These are phyloP conservation scores for Ernsta delagoae DNA, from an alignment of 2,888 invertebrate species.

Conservation along the genomic window DNA sequence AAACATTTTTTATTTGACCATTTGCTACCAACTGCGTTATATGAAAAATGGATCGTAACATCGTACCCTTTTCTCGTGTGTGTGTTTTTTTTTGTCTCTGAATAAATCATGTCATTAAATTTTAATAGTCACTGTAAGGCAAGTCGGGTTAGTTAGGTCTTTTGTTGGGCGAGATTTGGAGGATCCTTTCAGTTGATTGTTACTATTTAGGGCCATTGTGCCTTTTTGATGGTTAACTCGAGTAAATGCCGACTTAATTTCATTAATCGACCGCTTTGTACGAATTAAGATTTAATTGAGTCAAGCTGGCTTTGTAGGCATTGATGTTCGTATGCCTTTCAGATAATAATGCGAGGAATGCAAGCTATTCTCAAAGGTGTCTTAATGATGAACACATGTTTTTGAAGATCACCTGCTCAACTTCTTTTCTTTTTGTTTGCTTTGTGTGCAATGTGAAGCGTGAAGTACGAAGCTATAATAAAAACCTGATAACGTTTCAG, in stretches of 20 bases:
- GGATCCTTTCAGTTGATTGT: conserved; percentile 79
- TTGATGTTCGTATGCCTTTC: conserved; percentile 58
- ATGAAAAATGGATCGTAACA: conserved; percentile 84
- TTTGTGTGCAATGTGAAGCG: too few species aligned
- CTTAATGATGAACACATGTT: conserved; percentile 74
- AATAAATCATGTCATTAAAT: conserved; percentile 85
- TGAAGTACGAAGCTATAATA: too few species aligned
- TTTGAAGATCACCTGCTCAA: conserved; percentile 61
- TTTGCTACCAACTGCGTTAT: conserved; percentile 85
- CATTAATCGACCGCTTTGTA: conserved; percentile 83
- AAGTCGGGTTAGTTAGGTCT: conserved; percentile 78
- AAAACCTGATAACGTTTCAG: too few species aligned
- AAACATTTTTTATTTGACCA: conserved; percentile 83
- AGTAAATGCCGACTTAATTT: conserved; percentile 84
- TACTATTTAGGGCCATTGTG: conserved; percentile 80
- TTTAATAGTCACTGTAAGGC: conserved; percentile 82
- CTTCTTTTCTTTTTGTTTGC: conserved; percentile 46
- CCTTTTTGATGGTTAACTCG: conserved; percentile 73
- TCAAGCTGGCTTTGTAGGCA: conserved; percentile 67
- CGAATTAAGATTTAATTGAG: conserved; percentile 84
- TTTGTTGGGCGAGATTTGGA: conserved; percentile 74
- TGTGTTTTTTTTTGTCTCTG: conserved; percentile 63
- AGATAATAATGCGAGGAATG: conserved; percentile 69
- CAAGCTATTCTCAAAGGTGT: conserved; percentile 66
- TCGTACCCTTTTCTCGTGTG: conserved; percentile 80